phyloP scores from a whole-genome alignment of 2,888 invertebrate species.

The Meiosimyza decipiens region DNA sequence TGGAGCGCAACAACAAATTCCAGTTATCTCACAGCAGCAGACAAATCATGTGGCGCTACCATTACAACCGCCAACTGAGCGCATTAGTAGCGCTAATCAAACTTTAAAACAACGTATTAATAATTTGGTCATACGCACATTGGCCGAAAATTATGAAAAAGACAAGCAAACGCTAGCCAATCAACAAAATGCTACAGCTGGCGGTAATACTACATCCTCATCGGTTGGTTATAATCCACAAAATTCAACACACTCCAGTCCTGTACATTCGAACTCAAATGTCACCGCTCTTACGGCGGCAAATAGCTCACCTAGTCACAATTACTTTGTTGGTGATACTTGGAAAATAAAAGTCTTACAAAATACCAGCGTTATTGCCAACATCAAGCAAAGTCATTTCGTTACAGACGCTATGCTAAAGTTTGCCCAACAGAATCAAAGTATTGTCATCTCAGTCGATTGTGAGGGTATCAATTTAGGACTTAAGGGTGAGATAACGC shows the following conservation, averaged over 20 bases:
- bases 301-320: constrained; percentile 58
- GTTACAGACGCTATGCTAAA: constrained; percentile 80
- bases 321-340: constrained; percentile 73
- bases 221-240: constrained; percentile 52
- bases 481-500: constrained; percentile 85
- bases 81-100: constrained; percentile 71
- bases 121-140: constrained; percentile 86
- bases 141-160: constrained; percentile 83
- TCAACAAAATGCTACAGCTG: constrained; percentile 46
- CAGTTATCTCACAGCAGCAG: constrained; percentile 14
- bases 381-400: constrained; percentile 80
- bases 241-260: constrained; percentile 59
- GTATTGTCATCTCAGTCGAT: constrained; percentile 83
- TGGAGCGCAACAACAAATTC: constrained; percentile 45
- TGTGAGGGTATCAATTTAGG: constrained; percentile 95
- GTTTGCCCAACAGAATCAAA: constrained; percentile 67
- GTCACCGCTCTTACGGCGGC: constrained; percentile 33
- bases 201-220: constrained; percentile 14
- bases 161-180: constrained; percentile 64
- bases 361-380: constrained; percentile 83
- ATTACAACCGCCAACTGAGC: constrained; percentile 54
- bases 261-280: constrained; percentile 52
- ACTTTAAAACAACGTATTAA: constrained; percentile 89
- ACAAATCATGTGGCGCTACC: constrained; percentile 39
- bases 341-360: constrained; percentile 86